Conservation (phyloP, 1,140 invertebrate species). For the Steinernema feltiae region DNA sequence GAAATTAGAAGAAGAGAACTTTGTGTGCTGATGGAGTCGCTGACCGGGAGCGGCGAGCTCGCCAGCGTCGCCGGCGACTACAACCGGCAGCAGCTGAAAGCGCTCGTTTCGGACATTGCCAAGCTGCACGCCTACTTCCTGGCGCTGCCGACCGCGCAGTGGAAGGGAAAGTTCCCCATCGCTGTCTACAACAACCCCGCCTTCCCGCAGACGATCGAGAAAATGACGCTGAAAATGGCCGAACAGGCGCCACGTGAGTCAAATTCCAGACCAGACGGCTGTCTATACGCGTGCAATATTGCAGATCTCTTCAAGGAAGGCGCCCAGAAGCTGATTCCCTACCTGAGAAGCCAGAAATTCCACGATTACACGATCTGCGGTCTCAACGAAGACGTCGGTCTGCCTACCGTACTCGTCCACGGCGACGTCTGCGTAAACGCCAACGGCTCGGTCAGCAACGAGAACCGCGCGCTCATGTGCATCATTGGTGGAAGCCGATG, state of each 20-base stretch:
- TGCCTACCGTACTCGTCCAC: conserved; percentile 18
- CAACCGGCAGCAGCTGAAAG: neutral
- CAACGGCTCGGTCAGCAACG: neutral
- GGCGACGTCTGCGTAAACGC: conserved; percentile 31
- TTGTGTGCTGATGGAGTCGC: neutral
- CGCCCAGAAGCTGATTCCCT: neutral
- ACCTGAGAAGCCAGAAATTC: neutral
- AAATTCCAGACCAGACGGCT: too few relatives aligned
- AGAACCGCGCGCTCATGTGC: neutral
- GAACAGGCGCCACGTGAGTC: neutral
- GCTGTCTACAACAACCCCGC: neutral
- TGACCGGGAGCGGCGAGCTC: neutral
- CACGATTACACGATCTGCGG: neutral
- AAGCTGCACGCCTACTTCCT: neutral
- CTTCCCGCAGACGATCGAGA: neutral
- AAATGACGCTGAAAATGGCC: neutral
- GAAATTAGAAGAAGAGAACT: too few relatives aligned
- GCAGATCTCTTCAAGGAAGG: neutral
- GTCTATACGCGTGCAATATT: too few relatives aligned
- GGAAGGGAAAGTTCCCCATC: neutral
- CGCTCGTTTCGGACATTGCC: too few relatives aligned
- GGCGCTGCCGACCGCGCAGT: neutral
- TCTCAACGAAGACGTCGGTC: neutral
- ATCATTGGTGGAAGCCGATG: too few relatives aligned
- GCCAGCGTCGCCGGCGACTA: neutral